Percentiles rank a stretch among this genome's conserved stretches.
These are phyloP conservation scores for Actinernus sp. DNA, from an alignment of 92 coral and sea anemone genomes.

Conservation along the genomic window DNA sequence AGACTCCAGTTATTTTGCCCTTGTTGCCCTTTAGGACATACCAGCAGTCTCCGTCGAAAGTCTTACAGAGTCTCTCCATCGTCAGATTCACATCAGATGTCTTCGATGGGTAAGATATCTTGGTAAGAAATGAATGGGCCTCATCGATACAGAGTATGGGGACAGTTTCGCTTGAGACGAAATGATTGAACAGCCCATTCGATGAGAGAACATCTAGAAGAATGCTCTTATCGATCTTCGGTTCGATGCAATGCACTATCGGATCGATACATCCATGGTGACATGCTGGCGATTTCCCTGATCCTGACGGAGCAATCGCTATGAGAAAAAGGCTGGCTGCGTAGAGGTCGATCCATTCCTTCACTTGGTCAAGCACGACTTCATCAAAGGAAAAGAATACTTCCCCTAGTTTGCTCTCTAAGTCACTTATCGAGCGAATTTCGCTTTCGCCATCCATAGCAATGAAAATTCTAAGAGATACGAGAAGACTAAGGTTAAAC, in stretches of 20 bases:
- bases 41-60: constrained; percentile 74
- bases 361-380: constrained; percentile 11
- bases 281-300: constrained; percentile 60
- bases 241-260: constrained; percentile 46
- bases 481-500: no score
- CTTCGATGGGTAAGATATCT: constrained; percentile 37
- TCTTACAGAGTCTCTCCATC: constrained; percentile 64
- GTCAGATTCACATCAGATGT: constrained; percentile 10
- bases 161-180: constrained; percentile 29
- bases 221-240: constrained; percentile 45
- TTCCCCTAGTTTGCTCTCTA: constrained; percentile 4
- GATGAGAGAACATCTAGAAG: constrained; percentile 56
- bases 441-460: constrained; percentile 44
- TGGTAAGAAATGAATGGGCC: constrained; percentile 59
- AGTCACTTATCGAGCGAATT: constrained; percentile 15
- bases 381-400: constrained; percentile 38
- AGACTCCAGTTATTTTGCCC: constrained; percentile 46
- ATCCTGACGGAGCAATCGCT: constrained; percentile 1
- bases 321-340: not conserved
- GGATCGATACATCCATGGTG: no score
- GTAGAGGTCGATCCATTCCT: constrained; percentile 22
- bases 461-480: no score
- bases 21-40: constrained; percentile 66
- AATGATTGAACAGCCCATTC: constrained; percentile 70
- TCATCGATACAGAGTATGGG: constrained; percentile 71